phyloP scores from a whole-genome alignment of 1,140 invertebrate genomes.

The Contarinia nasturtii region DNA sequence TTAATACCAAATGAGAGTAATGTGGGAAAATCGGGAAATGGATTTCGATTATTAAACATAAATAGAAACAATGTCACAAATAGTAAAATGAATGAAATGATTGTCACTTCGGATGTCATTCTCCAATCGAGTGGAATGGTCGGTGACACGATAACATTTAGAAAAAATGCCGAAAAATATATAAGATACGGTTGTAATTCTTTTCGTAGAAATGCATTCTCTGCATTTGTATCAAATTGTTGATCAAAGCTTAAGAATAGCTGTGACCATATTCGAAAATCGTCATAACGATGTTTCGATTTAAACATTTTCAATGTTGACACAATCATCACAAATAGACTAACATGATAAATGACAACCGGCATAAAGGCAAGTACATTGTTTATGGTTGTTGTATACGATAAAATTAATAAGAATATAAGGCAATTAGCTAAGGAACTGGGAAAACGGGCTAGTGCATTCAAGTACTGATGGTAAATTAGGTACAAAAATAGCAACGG shows the following conservation, averaged over 20 bases:
- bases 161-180: constrained; percentile 52
- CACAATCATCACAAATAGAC: constrained; percentile 50
- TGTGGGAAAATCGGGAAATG: constrained; percentile 44
- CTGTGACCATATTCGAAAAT: constrained; percentile 61
- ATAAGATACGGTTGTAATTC: constrained; percentile 61
- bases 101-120: constrained; percentile 62
- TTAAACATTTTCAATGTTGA: constrained; percentile 64
- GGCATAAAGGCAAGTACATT: constrained; percentile 40
- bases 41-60: constrained; percentile 30
- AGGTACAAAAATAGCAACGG: constrained; percentile 46
- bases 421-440: constrained; percentile 40
- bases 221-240: constrained; percentile 51
- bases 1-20: constrained; percentile 61
- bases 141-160: constrained; percentile 57
- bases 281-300: constrained; percentile 45
- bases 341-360: constrained; percentile 46
- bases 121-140: constrained; percentile 55
- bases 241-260: constrained; percentile 51
- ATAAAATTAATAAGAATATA: constrained; percentile 44
- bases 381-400: constrained; percentile 41
- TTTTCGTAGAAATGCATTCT: constrained; percentile 62
- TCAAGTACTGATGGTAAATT: constrained; percentile 42
- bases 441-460: constrained; percentile 36
- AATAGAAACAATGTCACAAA: constrained; percentile 56
- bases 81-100: constrained; percentile 49